Evolutionary conservation across 2,113 vertebrate genomes (phyloP).

Genomic region (Pedionomus torquatus): DNA sequence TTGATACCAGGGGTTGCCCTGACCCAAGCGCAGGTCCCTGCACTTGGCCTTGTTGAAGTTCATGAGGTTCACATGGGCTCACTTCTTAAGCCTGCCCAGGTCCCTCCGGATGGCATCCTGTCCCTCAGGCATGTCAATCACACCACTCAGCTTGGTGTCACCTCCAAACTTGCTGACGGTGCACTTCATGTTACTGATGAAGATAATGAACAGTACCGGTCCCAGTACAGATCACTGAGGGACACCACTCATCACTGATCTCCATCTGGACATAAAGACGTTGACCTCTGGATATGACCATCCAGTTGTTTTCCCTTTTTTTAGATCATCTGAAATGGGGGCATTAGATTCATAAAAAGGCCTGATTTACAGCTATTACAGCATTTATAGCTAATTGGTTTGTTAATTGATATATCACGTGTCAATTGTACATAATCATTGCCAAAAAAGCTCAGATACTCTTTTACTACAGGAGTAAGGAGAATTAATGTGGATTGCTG

Average conservation of each 20-base stretch:
- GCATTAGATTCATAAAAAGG: background rate
- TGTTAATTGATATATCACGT: too few relatives aligned
- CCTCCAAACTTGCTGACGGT: background rate
- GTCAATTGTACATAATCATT: background rate
- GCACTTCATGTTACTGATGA: background rate
- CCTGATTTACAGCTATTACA: conserved; percentile 4
- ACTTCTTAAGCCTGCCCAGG: background rate
- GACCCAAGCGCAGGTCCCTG: background rate
- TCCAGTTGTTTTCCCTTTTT: background rate
- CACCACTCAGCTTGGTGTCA: background rate
- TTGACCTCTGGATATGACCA: background rate
- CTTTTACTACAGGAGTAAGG: conserved; percentile 43
- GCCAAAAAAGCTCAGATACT: conserved; percentile 37
- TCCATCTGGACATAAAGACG: background rate
- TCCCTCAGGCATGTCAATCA: background rate
- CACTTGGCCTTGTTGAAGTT: background rate
- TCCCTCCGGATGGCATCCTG: background rate
- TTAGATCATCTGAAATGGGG: background rate
- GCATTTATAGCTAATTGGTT: background rate
- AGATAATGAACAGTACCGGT: background rate
- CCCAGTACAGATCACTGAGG: background rate
- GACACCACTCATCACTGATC: background rate
- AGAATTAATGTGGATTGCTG: too few relatives aligned
- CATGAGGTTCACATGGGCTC: background rate
- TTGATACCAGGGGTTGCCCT: background rate